These are phyloP conservation scores for Oceanodroma leucorhoa DNA, from an alignment of 2,797 vertebrate species.

Conservation along the genomic window DNA sequence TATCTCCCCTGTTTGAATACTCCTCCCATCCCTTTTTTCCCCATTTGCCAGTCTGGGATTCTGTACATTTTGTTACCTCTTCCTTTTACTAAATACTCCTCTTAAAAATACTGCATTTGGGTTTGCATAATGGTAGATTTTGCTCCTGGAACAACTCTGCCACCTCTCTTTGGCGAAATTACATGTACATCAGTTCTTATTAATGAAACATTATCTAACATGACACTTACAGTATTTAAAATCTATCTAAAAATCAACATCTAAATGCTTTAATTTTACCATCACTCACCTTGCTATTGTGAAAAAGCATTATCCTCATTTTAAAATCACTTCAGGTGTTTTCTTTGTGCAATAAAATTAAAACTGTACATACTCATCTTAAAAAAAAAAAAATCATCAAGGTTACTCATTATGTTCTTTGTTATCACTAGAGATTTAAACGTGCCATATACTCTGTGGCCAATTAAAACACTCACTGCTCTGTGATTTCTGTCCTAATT, in stretches of 20 bases:
- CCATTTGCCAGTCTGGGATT: neutral
- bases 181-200: neutral
- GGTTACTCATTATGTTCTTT: neutral
- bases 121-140: neutral
- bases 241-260: neutral
- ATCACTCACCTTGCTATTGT: neutral
- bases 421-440: constrained; percentile 5
- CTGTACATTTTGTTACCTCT: neutral
- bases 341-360: neutral
- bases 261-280: neutral
- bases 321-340: constrained; percentile 10
- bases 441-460: neutral
- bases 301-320: neutral
- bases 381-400: neutral
- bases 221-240: neutral
- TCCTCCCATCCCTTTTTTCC: neutral
- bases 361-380: neutral
- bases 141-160: constrained; percentile 52
- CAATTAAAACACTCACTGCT: neutral
- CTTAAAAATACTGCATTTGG: neutral
- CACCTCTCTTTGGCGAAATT: constrained; percentile 52
- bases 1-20: neutral
- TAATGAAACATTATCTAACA: neutral
- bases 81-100: neutral
- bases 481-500: neutral